Conservation (phyloP, 2,797 vertebrate genomes). For the Halcyon chelicuti region DNA sequence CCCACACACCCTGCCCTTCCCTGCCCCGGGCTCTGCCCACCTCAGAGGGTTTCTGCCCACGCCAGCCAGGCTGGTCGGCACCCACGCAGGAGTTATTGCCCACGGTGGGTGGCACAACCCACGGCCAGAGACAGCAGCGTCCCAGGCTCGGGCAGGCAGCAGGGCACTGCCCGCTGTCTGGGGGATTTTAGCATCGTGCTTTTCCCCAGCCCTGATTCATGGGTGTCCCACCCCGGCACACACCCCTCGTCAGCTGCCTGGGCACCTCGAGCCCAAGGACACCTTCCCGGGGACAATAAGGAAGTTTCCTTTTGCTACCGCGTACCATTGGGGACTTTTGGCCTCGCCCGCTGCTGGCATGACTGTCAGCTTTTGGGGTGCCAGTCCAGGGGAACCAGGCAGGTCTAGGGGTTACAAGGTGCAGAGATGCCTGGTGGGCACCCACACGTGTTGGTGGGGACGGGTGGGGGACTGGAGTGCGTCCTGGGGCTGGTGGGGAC, state of each 20-base stretch:
- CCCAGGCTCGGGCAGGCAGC: not conserved
- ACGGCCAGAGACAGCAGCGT: not conserved
- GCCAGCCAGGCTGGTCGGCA: fast-evolving
- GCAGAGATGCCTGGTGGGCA: not conserved
- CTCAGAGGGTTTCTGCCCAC: not conserved
- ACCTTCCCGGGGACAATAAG: not conserved
- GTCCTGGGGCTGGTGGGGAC: fast-evolving
- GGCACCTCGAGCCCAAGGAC: not conserved
- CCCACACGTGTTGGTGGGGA: not conserved
- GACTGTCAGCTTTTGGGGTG: not conserved
- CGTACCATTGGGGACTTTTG: fast-evolving
- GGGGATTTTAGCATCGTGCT: not conserved
- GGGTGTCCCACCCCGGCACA: not conserved
- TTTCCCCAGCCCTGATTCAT: not conserved
- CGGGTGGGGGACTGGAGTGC: not conserved
- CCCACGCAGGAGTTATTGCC: not conserved
- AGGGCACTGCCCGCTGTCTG: not conserved
- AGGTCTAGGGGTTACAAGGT: not conserved
- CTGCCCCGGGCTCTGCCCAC: not conserved
- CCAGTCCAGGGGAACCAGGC: not conserved
- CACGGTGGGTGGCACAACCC: fast-evolving
- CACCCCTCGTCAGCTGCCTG: fast-evolving
- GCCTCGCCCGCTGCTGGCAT: fast-evolving
- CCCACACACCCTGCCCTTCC: not conserved
- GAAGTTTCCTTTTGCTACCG: not conserved